phyloP scores from a whole-genome alignment of 1,140 invertebrate species.

The Battus philenor region DNA sequence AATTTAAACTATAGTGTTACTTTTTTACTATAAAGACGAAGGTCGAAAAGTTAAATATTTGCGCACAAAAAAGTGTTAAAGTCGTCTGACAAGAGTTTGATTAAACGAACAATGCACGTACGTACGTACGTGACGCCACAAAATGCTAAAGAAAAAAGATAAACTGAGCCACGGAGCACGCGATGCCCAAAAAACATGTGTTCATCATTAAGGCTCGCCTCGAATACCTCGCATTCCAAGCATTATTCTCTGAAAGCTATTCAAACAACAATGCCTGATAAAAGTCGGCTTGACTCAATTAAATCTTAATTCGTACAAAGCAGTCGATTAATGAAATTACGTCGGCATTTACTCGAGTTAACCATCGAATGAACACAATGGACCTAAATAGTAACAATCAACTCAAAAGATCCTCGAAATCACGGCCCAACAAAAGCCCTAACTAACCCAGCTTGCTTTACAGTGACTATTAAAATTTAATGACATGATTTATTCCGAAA shows the following conservation, averaged over 20 bases:
- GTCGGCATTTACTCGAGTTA: conserved; percentile 69
- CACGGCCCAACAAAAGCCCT: conserved; percentile 61
- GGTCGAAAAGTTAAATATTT: neutral
- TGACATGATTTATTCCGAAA: conserved; percentile 73
- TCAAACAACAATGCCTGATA: conserved; percentile 44
- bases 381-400: conserved; percentile 71
- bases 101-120: neutral
- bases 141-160: conserved; percentile 25
- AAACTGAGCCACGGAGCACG: conserved; percentile 36
- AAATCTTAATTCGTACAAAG: conserved; percentile 73
- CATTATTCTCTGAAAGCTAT: conserved; percentile 48
- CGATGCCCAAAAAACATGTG: conserved; percentile 47
- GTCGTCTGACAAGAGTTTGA: conserved; percentile 2
- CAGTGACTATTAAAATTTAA: conserved; percentile 75
- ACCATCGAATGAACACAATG: conserved; percentile 59
- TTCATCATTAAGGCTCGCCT: conserved; percentile 52
- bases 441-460: conserved; percentile 63
- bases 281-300: conserved; percentile 65
- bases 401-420: conserved; percentile 58
- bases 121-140: conserved; percentile 2
- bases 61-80: neutral
- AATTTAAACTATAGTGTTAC: too few relatives aligned
- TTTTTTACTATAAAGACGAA: too few relatives aligned
- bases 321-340: conserved; percentile 74
- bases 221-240: conserved; percentile 61